Percentiles rank a stretch among this genome's conserved stretches.
Conservation (phyloP, 1,140 invertebrate genomes). For the Caenorhabditis brenneri region DNA sequence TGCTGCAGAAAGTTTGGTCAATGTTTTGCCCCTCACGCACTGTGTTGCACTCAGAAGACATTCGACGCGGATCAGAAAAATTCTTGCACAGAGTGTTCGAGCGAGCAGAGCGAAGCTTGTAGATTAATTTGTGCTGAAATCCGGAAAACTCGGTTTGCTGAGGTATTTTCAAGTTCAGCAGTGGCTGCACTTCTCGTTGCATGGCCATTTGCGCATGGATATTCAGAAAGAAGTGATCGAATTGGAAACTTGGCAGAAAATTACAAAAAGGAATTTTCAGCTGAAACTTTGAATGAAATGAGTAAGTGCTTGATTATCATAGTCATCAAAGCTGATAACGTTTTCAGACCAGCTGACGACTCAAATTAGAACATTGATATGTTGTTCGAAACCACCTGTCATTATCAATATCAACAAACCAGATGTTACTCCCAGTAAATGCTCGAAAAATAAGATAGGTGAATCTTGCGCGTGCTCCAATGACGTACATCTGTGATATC, state of each 20-base stretch:
- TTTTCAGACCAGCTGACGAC: constrained; percentile 36
- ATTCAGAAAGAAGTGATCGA: constrained; percentile 39
- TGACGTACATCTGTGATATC: neutral
- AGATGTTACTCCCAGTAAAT: neutral
- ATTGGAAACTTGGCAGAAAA: constrained; percentile 29
- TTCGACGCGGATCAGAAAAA: constrained; percentile 40
- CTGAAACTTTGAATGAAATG: constrained; percentile 54
- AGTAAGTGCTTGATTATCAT: constrained; percentile 9
- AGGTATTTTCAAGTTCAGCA: constrained; percentile 28
- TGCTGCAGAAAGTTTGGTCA: constrained; percentile 51
- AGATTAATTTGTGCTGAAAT: constrained; percentile 49
- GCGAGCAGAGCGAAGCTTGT: constrained; percentile 32
- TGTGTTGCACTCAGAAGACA: constrained; percentile 46
- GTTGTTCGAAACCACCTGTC: constrained; percentile 45
- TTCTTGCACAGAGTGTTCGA: constrained; percentile 16
- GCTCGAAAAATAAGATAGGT: constrained; percentile 12
- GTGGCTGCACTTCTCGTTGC: constrained; percentile 52
- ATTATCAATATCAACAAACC: constrained; percentile 13
- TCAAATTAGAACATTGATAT: constrained; percentile 41
- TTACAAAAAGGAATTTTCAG: constrained; percentile 19
- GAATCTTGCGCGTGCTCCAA: neutral
- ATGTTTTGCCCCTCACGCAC: constrained; percentile 36
- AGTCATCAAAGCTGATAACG: neutral
- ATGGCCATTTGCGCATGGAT: constrained; percentile 52
- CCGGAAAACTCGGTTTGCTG: constrained; percentile 41